Evolutionary conservation across 2,797 vertebrate genomes (phyloP), one percentile per base, ranked within the genome.

Genomic region (Sebastes vulpes): DNA sequence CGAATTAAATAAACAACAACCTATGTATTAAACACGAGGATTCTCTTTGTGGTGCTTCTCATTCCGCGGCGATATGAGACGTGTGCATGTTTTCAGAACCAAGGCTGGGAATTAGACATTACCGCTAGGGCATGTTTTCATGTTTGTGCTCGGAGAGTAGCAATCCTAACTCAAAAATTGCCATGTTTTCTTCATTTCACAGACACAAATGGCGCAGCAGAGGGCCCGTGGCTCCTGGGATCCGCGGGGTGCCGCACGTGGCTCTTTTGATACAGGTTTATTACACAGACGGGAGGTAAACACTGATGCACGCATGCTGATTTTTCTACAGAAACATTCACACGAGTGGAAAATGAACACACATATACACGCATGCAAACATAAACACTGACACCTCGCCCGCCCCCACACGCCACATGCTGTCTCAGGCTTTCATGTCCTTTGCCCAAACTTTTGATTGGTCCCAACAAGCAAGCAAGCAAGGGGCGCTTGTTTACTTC

Each of bases 401-500:
- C 82, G 59, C 61, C 29, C 71, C 29, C 46, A 61, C 60, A 63
- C 10, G n/a, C 71, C 86, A 68, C 83, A 91, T 42, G 77, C 61
- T 65, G 86, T 81, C 74, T 74, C 12, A 26, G 29, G 59, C 89
- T 95, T 94, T 94, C 85, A 93, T 92, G 83, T 94, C 72, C 74
- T 85, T 66, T 61, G 61, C 84, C 50, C 67, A 85, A 89, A 85
- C 72, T 79, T 89, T 79, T 91, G 94, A 96, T 94, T 95, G 93
- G 93, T 90, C 90, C 90, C 93, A 92, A 89, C 74, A 91, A 95
- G 91, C 89, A 77, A 77, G 83, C 59, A 77, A 77, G 83, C 61
- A 76, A 87, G 67, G 83, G 87, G 52, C 20, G 64, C 83, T 95
- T 96, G 94, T 95, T 96, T 95, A 94, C 92, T 88, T 93, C 88